phyloP scores from a whole-genome alignment of 2,888 invertebrate genomes.

The Euspilapteryx auroguttella region DNA sequence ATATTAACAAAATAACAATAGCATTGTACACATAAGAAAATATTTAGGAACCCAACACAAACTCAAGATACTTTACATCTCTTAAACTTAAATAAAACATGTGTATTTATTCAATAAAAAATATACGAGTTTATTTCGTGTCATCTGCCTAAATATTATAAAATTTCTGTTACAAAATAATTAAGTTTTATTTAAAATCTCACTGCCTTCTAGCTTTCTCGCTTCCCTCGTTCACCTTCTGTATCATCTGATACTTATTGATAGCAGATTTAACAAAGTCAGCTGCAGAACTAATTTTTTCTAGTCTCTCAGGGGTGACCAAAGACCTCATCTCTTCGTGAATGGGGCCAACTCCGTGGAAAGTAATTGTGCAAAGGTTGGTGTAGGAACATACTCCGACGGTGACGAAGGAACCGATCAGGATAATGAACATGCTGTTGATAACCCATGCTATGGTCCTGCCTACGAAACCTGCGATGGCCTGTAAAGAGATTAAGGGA shows the following conservation, averaged over 20 bases:
- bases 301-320: conserved; percentile 62
- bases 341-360: conserved; percentile 64
- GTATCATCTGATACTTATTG: conserved; percentile 58
- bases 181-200: too few species aligned
- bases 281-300: conserved; percentile 60
- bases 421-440: conserved; percentile 42
- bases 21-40: too few species aligned
- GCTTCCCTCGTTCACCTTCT: conserved; percentile 19
- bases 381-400: conserved; percentile 63
- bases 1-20: too few species aligned
- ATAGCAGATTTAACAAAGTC: conserved; percentile 64
- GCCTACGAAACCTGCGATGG: conserved; percentile 30
- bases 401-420: conserved; percentile 45
- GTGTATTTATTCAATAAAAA: too few species aligned
- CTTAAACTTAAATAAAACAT: too few species aligned
- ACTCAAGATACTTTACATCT: too few species aligned
- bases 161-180: too few species aligned
- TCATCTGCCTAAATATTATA: too few species aligned
- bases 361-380: conserved; percentile 61
- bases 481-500: conserved; percentile 20
- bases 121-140: too few species aligned
- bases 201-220: too few species aligned
- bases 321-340: conserved; percentile 57
- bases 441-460: conserved; percentile 34
- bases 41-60: too few species aligned